phyloP scores from a whole-genome alignment of 2,888 invertebrate species.

The Dimorphilus gyrociliatus region DNA sequence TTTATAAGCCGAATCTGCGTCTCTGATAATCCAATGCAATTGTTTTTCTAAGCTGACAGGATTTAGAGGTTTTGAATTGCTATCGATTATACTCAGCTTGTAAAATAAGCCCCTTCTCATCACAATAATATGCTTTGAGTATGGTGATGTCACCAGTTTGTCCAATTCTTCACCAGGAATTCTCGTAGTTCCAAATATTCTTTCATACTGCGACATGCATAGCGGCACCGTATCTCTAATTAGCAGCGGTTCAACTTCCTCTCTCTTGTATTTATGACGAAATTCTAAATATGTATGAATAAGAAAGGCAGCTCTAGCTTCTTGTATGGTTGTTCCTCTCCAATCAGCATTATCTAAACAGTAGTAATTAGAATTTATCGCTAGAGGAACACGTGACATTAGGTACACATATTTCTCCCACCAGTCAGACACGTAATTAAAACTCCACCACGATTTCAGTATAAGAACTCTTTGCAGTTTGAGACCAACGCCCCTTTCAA shows the following conservation, averaged over 20 bases:
- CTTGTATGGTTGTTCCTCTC: conserved; percentile 33
- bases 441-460: conserved; percentile 40
- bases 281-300: conserved; percentile 34
- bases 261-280: conserved; percentile 38
- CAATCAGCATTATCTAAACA: conserved; percentile 40
- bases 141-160: conserved; percentile 20
- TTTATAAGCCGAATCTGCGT: too few relatives aligned
- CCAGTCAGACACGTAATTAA: conserved; percentile 42
- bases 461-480: conserved; percentile 38
- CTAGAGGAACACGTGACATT: conserved; percentile 37
- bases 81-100: conserved; percentile 36
- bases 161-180: conserved; percentile 40
- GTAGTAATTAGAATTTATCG: conserved; percentile 42
- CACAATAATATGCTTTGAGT: conserved; percentile 37
- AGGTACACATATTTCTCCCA: conserved; percentile 43
- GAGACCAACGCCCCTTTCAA: conserved; percentile 34
- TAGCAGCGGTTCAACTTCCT: conserved; percentile 39
- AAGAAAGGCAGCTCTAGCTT: conserved; percentile 36
- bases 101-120: conserved; percentile 38
- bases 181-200: conserved; percentile 39
- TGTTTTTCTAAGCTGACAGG: conserved; percentile 35
- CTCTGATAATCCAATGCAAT: conserved; percentile 38
- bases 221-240: conserved; percentile 40
- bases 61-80: conserved; percentile 31
- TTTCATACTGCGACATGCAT: conserved; percentile 42